A percentile compares a stretch with the other conserved stretches of the same genome.
phyloP scores from a whole-genome alignment of 2,113 vertebrate species.

The Taxidea taxus region DNA sequence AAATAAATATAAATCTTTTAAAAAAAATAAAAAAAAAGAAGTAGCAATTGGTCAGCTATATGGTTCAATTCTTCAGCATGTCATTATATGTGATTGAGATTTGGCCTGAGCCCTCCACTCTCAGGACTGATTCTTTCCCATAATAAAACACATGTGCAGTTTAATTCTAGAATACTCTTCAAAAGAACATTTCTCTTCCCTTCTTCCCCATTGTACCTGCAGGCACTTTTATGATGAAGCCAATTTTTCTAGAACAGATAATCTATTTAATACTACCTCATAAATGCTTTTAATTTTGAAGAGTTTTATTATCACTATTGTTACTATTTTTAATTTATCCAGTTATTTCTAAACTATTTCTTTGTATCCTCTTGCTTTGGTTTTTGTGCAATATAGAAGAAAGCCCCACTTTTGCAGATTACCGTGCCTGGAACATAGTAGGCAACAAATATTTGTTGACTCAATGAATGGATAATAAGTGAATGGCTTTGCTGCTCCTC shows the following conservation, averaged over 20 bases:
- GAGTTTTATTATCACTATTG: neutral
- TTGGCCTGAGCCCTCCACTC: neutral
- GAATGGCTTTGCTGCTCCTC: neutral
- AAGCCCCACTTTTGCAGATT: neutral
- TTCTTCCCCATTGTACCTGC: neutral
- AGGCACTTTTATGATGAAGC: neutral
- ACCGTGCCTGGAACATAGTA: neutral
- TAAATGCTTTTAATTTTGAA: neutral
- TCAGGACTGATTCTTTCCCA: neutral
- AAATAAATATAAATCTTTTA: too few species aligned
- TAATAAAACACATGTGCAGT: neutral
- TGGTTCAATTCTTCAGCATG: neutral
- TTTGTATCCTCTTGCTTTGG: neutral
- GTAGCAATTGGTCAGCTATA: neutral
- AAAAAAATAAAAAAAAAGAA: too few species aligned
- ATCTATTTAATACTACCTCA: neutral
- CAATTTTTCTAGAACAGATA: neutral
- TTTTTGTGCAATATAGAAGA: neutral
- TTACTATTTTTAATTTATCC: neutral
- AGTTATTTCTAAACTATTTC: neutral
- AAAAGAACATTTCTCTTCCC: neutral
- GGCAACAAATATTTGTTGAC: neutral
- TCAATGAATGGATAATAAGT: neutral
- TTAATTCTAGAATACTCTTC: neutral
- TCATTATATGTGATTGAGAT: neutral